Base-by-base conservation (phyloP, 2,888 invertebrate species). In the Miltochrista miniata region DNA sequence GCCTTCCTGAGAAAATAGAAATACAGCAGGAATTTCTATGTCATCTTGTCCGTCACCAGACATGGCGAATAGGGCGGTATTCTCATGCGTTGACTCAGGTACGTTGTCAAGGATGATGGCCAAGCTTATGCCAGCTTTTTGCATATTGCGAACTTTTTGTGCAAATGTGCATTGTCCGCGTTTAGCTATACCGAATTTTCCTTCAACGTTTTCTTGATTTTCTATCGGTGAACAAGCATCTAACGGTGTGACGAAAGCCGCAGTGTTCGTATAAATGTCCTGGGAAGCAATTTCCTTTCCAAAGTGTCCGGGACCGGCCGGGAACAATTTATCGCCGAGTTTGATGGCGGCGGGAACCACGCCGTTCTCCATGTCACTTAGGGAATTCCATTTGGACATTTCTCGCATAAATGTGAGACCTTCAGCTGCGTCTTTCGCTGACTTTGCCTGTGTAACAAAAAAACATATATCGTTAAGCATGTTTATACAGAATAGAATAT, bases 391-490 rank as follows among this genome's bases (percentile, higher is more conserved):
- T 76, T 98, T 97, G 1, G 98, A 94, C 97, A 99, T 98, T 88
- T 99, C 99, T 74, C 97, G 96, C 98, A 99, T 98, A 80, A 99
- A 99, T 11, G 96, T 92, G 33, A 98, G 90, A 0, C 99, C 99
- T 87, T 98, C 97, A 69, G 98, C 96, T 0, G 97, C 98, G 77
- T 98, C 96, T 66, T 95, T 95, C 0, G 95, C 91, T 9, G 96
- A 95, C 74, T 95, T 94, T 2, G 99, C 99, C 97, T 98, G 69
- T 13, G 7, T 7, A 8, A 0, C 9, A 35, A 29, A 36, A 31
- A 11, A 24, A 30, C 11, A 15, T 18, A 14, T 38, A 18, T 11
- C 5, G 11, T 38, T 38, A n/a, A n/a, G 2, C 10, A 18, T 18
- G 14, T 18, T 15, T 14, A 37, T 8, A 31, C 2, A 31, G 31